Evolutionary conservation across 2,888 invertebrate species (phyloP).

Genomic region (Leptogaster cylindrica): DNA sequence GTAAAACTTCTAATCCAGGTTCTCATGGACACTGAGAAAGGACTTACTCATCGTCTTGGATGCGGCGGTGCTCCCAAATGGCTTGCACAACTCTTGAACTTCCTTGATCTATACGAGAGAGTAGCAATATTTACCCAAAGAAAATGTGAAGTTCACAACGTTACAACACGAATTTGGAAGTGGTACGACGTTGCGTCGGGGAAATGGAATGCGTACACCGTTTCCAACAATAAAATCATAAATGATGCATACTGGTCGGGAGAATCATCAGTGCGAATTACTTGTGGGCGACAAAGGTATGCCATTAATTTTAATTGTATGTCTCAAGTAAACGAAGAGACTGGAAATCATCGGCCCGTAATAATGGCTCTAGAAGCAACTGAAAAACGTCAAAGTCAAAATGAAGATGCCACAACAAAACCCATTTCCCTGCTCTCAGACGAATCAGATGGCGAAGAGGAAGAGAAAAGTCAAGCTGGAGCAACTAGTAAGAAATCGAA

Average conservation of each 20-base stretch:
- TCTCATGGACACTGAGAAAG: neutral
- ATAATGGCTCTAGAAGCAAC: slow-evolving; percentile 68
- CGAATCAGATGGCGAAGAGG: slow-evolving; percentile 41
- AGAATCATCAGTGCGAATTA: slow-evolving; percentile 72
- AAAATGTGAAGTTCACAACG: slow-evolving; percentile 69
- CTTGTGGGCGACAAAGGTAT: slow-evolving; percentile 76
- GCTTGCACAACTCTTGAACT: slow-evolving; percentile 75
- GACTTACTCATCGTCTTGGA: neutral
- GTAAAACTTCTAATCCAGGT: slow-evolving; percentile 57
- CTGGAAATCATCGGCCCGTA: slow-evolving; percentile 80
- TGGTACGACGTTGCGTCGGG: slow-evolving; percentile 85
- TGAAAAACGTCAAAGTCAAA: slow-evolving; percentile 47
- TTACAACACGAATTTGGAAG: slow-evolving; percentile 72
- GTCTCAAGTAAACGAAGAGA: slow-evolving; percentile 85
- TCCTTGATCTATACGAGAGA: slow-evolving; percentile 80
- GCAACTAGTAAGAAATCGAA: slow-evolving; percentile 23
- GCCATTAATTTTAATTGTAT: slow-evolving; percentile 79
- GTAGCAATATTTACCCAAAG: slow-evolving; percentile 73
- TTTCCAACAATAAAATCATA: slow-evolving; percentile 74
- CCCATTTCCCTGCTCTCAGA: slow-evolving; percentile 9
- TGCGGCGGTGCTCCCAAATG: slow-evolving; percentile 69
- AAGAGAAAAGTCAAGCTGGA: slow-evolving; percentile 44
- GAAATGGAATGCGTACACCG: slow-evolving; percentile 78
- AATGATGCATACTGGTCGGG: slow-evolving; percentile 80
- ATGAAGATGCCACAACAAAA: slow-evolving; percentile 6